Evolutionary conservation across 2,888 invertebrate species (phyloP).

Genomic region (Eudemis profundana): DNA sequence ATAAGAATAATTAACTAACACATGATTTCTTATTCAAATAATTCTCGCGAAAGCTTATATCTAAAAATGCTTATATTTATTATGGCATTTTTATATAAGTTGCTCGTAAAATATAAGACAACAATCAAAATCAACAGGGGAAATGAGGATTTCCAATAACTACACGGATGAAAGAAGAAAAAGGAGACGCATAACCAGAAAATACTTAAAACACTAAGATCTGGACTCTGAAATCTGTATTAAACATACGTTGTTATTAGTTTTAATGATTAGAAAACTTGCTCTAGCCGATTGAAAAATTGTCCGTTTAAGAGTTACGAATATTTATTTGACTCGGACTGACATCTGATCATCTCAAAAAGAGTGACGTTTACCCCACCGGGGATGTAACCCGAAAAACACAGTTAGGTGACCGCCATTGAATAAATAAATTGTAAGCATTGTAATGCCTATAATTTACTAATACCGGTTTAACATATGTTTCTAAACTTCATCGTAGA

Average conservation of each 20-base stretch:
- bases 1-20: conserved; percentile 54
- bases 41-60: conserved; percentile 69
- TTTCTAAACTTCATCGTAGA: too few relatives aligned
- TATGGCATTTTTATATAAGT: conserved; percentile 76
- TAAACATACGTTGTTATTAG: conserved; percentile 1
- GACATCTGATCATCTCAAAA: too few relatives aligned
- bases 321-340: too few relatives aligned
- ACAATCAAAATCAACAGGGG: conserved; percentile 53
- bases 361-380: too few relatives aligned
- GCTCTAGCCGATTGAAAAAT: too few relatives aligned
- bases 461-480: too few relatives aligned
- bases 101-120: conserved; percentile 53
- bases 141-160: conserved; percentile 23
- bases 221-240: conserved; percentile 12
- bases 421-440: too few relatives aligned
- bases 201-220: neutral
- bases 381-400: too few relatives aligned
- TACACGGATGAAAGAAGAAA: conserved; percentile 15
- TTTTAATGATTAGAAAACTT: too few relatives aligned
- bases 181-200: neutral
- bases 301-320: too few relatives aligned
- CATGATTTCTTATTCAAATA: conserved; percentile 81
- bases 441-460: too few relatives aligned
- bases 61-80: conserved; percentile 78
- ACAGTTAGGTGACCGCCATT: too few relatives aligned